phyloP scores from a whole-genome alignment of 1,140 invertebrate genomes.

The Magallana angulata region DNA sequence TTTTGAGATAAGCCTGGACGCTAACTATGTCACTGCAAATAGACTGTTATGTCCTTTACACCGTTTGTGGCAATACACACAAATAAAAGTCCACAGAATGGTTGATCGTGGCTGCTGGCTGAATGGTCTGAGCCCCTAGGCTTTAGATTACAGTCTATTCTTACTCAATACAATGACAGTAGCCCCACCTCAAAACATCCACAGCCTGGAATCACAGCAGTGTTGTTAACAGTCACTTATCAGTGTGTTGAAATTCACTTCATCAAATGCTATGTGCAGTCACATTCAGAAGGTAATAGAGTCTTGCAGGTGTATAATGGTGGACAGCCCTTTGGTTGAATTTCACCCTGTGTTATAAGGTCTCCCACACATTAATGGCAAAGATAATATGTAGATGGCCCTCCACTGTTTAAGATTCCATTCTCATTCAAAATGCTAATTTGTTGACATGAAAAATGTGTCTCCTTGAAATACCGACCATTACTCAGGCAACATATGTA shows the following conservation, averaged over 20 bases:
- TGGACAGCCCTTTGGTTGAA: no score
- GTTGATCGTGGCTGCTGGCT: background rate
- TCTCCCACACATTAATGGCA: background rate
- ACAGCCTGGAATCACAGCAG: background rate
- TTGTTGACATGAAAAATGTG: slow-evolving; percentile 2
- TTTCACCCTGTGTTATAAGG: background rate
- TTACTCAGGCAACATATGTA: background rate
- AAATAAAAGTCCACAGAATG: background rate
- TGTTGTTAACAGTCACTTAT: slow-evolving; percentile 8
- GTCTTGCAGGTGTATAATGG: background rate
- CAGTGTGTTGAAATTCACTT: background rate
- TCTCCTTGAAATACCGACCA: background rate
- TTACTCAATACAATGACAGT: slow-evolving; percentile 20
- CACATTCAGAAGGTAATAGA: background rate
- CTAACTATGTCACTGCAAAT: slow-evolving; percentile 10
- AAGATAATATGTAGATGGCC: background rate
- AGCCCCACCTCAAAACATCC: slow-evolving; percentile 4
- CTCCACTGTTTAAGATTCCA: background rate
- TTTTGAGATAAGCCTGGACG: background rate
- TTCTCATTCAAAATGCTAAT: slow-evolving; percentile 5
- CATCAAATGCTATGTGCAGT: background rate
- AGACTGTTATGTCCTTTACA: background rate
- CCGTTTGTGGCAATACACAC: slow-evolving; percentile 14
- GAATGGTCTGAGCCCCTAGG: background rate
- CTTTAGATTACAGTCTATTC: background rate